Conservation (phyloP, 2,888 invertebrate genomes). For the Sceliomorpha sp. region DNA sequence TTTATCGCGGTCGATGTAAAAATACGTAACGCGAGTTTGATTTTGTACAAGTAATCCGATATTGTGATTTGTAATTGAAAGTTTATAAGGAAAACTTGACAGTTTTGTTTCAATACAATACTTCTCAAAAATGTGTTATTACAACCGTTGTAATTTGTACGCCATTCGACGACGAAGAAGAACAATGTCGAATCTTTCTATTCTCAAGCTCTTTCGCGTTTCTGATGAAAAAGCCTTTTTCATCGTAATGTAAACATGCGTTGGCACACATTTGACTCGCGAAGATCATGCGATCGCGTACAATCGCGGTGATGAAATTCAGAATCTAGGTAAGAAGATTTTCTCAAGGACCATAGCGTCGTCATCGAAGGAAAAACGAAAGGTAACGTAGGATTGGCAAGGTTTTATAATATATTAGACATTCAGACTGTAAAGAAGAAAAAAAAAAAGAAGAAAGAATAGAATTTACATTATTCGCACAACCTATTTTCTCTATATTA, state of each 20-base stretch:
- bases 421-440: constrained; percentile 38
- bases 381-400: constrained; percentile 64
- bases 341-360: constrained; percentile 73
- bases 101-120: no score
- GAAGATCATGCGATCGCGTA: constrained; percentile 45
- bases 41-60: no score
- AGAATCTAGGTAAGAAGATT: constrained; percentile 75
- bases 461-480: constrained; percentile 37
- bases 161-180: no score
- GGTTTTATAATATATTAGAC: constrained; percentile 46
- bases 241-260: constrained; percentile 30
- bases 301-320: constrained; percentile 74
- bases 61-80: no score
- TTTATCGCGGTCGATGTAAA: no score
- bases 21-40: no score
- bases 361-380: constrained; percentile 78
- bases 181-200: no score
- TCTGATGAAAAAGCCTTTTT: constrained; percentile 10
- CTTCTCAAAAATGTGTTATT: no score
- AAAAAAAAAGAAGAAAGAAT: constrained; percentile 41
- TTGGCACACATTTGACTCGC: constrained; percentile 36
- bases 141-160: no score
- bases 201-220: constrained; percentile 10
- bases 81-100: no score
- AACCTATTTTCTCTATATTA: no score